phyloP scores from a whole-genome alignment of 2,888 invertebrate species.

The Myathropa florea region DNA sequence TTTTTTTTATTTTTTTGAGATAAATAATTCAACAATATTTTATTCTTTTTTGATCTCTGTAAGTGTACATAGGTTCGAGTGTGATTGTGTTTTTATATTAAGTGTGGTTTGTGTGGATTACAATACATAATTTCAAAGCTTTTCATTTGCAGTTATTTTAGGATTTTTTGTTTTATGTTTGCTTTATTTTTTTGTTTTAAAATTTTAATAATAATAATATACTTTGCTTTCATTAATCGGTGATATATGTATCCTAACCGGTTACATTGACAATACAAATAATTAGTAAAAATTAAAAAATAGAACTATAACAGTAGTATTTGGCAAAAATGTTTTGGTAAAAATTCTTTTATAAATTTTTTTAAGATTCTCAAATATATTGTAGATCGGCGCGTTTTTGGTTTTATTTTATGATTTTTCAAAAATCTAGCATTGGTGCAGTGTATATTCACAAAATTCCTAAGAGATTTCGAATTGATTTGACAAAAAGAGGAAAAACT shows the following conservation, averaged over 20 bases:
- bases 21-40: slow-evolving; percentile 51
- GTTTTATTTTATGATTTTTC: background rate
- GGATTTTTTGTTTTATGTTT: background rate
- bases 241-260: slow-evolving; percentile 59
- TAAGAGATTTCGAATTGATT: background rate
- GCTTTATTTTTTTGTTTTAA: background rate
- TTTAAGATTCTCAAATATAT: slow-evolving; percentile 13
- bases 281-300: slow-evolving; percentile 52
- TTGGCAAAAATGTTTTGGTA: slow-evolving; percentile 45
- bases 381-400: background rate
- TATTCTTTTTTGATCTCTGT: slow-evolving; percentile 37
- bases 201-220: background rate
- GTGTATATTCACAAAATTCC: background rate
- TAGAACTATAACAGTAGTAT: slow-evolving; percentile 56
- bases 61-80: slow-evolving; percentile 6
- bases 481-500: background rate
- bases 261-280: slow-evolving; percentile 47
- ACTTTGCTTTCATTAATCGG: slow-evolving; percentile 57
- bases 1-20: slow-evolving; percentile 40
- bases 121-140: slow-evolving; percentile 53
- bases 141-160: slow-evolving; percentile 37
- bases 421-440: background rate
- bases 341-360: background rate
- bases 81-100: slow-evolving; percentile 5
- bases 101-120: slow-evolving; percentile 25